phyloP scores from a whole-genome alignment of 2,797 vertebrate species.

The Cirrhinus mrigala region DNA sequence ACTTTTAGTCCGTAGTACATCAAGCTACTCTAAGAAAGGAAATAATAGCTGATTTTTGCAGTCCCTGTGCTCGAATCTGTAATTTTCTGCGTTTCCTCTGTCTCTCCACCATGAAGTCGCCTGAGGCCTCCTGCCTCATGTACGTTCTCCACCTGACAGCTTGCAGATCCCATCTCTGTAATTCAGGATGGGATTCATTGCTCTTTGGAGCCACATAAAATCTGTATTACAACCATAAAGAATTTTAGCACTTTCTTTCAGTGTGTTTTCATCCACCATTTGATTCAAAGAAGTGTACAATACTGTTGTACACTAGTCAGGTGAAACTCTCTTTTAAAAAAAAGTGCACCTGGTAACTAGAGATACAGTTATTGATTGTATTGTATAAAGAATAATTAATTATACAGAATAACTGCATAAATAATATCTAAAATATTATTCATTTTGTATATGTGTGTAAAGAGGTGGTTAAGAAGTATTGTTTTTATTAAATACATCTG shows the following conservation, averaged over 20 bases:
- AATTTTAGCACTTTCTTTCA: slow-evolving; percentile 67
- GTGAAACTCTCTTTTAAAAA: too few relatives aligned
- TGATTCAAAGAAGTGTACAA: slow-evolving; percentile 72
- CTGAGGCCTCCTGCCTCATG: slow-evolving; percentile 59
- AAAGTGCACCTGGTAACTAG: not conserved
- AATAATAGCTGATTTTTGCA: slow-evolving; percentile 57
- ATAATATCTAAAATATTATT: not conserved
- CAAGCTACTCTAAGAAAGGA: not conserved
- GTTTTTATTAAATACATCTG: too few relatives aligned
- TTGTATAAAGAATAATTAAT: not conserved
- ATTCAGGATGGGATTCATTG: slow-evolving; percentile 80
- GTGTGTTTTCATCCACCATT: slow-evolving; percentile 63
- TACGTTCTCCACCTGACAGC: slow-evolving; percentile 73
- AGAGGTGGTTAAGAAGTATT: too few relatives aligned
- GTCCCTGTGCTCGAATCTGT: slow-evolving; percentile 56
- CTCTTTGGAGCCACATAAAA: slow-evolving; percentile 81
- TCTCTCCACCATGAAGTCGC: slow-evolving; percentile 61
- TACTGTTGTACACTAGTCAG: not conserved
- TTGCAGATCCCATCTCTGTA: slow-evolving; percentile 74
- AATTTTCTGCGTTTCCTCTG: slow-evolving; percentile 64
- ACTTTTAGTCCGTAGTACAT: not conserved
- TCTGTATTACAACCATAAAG: slow-evolving; percentile 83
- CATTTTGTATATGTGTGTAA: not conserved
- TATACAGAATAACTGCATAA: not conserved
- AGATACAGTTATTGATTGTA: not conserved